Percentiles rank a stretch among this genome's conserved stretches.
Evolutionary conservation across 2,797 vertebrate species (phyloP).

Genomic region (Capromys pilorides): DNA sequence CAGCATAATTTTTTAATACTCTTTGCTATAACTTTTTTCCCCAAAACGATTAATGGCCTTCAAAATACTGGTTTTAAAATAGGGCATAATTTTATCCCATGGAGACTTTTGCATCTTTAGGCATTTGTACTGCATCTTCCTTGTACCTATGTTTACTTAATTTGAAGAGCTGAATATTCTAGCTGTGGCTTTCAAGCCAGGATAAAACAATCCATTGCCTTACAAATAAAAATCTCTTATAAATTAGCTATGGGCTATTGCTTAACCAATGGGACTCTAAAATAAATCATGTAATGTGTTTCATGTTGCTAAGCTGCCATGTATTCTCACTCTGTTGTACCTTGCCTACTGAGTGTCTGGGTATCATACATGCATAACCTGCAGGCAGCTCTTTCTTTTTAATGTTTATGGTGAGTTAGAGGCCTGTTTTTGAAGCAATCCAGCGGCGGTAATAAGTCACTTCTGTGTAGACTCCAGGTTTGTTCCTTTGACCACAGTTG

Average conservation of each 20-base stretch:
- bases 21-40: not conserved
- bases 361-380: slow-evolving; percentile 20
- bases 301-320: not conserved
- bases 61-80: not conserved
- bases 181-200: not conserved
- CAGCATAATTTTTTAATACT: not conserved
- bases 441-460: slow-evolving; percentile 86
- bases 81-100: not conserved
- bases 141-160: not conserved
- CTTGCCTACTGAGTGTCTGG: not conserved
- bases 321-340: slow-evolving; percentile 55
- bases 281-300: not conserved
- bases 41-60: slow-evolving; percentile 12
- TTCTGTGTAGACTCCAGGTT: slow-evolving; percentile 88
- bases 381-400: not conserved
- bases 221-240: slow-evolving; percentile 17
- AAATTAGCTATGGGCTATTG: not conserved
- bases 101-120: not conserved
- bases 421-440: slow-evolving; percentile 86
- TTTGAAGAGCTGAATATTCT: not conserved
- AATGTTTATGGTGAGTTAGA: slow-evolving; percentile 76
- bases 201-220: not conserved
- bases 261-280: slow-evolving; percentile 5
- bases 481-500: slow-evolving; percentile 86
- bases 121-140: not conserved